phyloP scores from a whole-genome alignment of 2,888 invertebrate genomes.

The Aphidoletes aphidimyza region DNA sequence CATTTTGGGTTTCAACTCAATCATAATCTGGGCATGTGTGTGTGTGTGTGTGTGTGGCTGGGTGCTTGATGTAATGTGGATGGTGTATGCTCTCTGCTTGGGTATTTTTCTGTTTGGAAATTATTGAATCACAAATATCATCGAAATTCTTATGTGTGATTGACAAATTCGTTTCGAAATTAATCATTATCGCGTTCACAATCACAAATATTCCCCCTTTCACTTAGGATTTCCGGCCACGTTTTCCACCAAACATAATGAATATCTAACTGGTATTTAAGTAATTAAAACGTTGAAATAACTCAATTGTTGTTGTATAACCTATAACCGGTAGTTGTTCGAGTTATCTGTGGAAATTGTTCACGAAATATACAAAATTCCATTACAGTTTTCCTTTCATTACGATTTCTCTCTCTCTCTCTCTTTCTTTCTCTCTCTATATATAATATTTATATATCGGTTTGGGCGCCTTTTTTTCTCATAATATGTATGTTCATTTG shows the following conservation, averaged over 20 bases:
- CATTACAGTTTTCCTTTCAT: slow-evolving; percentile 1
- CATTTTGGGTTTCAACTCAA: background rate
- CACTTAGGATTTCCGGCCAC: background rate
- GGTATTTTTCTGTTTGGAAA: no score
- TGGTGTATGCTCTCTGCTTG: no score
- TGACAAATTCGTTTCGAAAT: background rate
- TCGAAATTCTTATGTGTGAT: background rate
- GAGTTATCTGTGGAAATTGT: background rate
- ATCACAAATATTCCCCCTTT: background rate
- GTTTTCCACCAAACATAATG: background rate
- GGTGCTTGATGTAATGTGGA: no score
- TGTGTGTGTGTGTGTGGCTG: no score
- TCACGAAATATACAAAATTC: background rate
- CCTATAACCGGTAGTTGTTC: slow-evolving; percentile 23
- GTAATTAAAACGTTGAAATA: slow-evolving; percentile 23
- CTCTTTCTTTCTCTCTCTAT: background rate
- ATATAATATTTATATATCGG: background rate
- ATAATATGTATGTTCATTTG: no score
- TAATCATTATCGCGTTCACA: background rate
- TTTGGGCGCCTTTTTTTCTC: no score
- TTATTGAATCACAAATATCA: background rate
- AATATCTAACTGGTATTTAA: slow-evolving; percentile 17
- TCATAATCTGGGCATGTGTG: background rate
- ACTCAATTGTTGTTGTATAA: slow-evolving; percentile 15
- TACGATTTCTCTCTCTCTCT: background rate